These are phyloP conservation scores for Phyllotis vaccarum DNA, from an alignment of 2,797 vertebrate species.

Conservation along the genomic window DNA sequence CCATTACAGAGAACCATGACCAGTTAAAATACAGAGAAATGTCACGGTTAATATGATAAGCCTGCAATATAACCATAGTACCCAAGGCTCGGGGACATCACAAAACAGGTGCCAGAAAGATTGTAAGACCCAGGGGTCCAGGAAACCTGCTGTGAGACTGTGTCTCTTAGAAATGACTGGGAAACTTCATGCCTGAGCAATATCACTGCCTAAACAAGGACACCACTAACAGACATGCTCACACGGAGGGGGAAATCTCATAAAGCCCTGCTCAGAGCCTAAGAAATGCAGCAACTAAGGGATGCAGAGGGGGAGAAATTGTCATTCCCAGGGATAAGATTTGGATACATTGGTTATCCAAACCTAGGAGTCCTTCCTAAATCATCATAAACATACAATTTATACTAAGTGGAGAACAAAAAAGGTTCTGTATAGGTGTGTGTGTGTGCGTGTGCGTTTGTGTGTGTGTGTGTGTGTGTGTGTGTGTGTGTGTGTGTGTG, in stretches of 20 bases:
- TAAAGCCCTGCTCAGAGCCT: not conserved
- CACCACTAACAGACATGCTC: not conserved
- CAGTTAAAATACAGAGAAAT: not conserved
- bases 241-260: not conserved
- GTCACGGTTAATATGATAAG: not conserved
- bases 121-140: not conserved
- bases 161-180: not conserved
- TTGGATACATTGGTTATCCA: not conserved
- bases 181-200: not conserved
- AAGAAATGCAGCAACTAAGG: not conserved
- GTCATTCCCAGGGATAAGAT: not conserved
- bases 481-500: not conserved
- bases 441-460: not conserved
- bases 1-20: not conserved
- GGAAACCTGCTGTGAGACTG: not conserved
- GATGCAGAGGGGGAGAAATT: not conserved
- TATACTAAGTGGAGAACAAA: not conserved
- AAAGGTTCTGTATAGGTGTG: not conserved
- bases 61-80: not conserved
- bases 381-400: not conserved
- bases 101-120: not conserved
- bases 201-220: not conserved
- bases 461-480: not conserved
- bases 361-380: not conserved
- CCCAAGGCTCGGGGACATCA: not conserved